These are phyloP conservation scores for Beroe forskalii DNA, from an alignment of 37 sponge, comb jelly and placozoan genomes.

Conservation along the genomic window DNA sequence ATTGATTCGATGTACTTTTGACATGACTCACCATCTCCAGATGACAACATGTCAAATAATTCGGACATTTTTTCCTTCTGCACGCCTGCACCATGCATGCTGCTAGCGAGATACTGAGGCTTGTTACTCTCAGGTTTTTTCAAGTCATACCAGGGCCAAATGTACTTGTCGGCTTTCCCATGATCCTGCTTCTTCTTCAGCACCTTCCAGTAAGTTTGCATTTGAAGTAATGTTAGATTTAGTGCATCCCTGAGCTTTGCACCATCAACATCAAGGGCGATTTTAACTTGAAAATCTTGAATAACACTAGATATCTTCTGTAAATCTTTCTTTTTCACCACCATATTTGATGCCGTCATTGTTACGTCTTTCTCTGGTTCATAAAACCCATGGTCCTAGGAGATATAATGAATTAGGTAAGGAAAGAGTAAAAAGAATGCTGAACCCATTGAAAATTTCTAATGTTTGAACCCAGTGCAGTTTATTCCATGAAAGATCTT, in stretches of 20 bases:
- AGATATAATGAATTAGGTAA: background rate
- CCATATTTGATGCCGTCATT: background rate
- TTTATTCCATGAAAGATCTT: too few relatives aligned
- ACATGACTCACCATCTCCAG: conserved; percentile 15
- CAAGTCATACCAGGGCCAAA: conserved; percentile 48
- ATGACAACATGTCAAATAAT: background rate
- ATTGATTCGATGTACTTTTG: background rate
- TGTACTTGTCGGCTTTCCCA: conserved; percentile 36
- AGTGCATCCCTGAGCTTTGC: conserved; percentile 47
- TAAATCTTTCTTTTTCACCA: conserved; percentile 49
- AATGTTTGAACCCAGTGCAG: too few relatives aligned
- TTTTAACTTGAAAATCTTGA: conserved; percentile 39
- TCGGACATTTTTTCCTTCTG: conserved; percentile 8
- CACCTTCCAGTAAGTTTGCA: conserved; percentile 60
- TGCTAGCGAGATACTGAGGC: conserved; percentile 44
- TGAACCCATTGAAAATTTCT: too few relatives aligned
- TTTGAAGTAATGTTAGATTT: conserved; percentile 31
- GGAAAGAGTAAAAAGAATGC: too few relatives aligned
- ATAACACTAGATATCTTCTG: conserved; percentile 27
- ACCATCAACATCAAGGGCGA: conserved; percentile 23
- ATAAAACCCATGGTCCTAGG: background rate
- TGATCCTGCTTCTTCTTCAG: conserved; percentile 53
- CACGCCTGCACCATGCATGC: conserved; percentile 46
- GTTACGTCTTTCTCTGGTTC: background rate
- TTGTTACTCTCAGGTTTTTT: conserved; percentile 32